Conservation (phyloP, 37 sponge, comb jelly and placozoan species). For the Amphimedon queenslandica region DNA sequence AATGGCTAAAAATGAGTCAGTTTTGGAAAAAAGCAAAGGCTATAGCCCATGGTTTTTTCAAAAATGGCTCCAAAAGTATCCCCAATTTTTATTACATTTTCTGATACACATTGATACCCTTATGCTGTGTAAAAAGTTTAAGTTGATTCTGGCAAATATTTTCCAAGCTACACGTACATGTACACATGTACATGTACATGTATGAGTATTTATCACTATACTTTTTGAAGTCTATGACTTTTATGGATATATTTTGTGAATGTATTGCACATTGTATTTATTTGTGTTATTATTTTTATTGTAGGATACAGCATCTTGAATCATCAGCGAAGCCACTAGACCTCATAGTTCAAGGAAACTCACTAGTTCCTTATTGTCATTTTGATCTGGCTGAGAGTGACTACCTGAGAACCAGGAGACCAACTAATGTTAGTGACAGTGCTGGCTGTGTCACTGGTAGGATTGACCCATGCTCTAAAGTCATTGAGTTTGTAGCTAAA, state of each 20-base stretch:
- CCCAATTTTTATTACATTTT: no score
- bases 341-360: slow-evolving; percentile 52
- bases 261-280: no score
- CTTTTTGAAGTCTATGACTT: background rate
- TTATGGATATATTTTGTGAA: no score
- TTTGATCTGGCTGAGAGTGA: slow-evolving; percentile 94
- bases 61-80: no score
- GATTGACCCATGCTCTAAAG: slow-evolving; percentile 42
- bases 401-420: slow-evolving; percentile 57
- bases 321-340: slow-evolving; percentile 48
- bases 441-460: background rate
- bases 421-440: background rate
- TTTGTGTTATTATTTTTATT: slow-evolving; percentile 7
- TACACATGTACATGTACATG: background rate
- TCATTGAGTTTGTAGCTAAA: slow-evolving; percentile 83
- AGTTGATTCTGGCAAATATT: no score
- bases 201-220: no score
- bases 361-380: slow-evolving; percentile 97
- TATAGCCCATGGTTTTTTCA: no score
- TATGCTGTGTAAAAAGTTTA: no score
- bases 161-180: no score
- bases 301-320: slow-evolving; percentile 74
- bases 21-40: no score
- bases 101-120: no score
- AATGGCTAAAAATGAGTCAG: no score